Percentiles rank a stretch among this genome's conserved stretches.
Evolutionary conservation across 2,113 vertebrate genomes (phyloP).

Genomic region (Chroicocephalus ridibundus): DNA sequence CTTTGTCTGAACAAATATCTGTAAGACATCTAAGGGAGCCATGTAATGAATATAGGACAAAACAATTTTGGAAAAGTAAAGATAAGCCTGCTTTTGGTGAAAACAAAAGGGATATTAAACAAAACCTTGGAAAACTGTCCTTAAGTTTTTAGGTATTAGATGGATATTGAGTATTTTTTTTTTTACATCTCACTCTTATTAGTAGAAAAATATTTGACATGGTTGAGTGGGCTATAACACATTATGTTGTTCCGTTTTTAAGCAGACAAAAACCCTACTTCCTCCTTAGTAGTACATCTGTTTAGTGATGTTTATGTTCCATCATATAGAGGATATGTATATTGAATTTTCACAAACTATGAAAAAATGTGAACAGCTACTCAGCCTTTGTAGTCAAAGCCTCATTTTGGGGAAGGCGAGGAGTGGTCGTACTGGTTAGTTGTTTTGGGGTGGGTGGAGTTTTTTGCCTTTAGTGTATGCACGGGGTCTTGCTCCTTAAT

Average conservation of each 20-base stretch:
- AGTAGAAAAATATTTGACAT: background rate
- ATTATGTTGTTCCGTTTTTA: background rate
- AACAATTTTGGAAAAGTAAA: background rate
- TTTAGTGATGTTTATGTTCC: background rate
- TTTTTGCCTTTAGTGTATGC: background rate
- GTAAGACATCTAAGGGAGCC: background rate
- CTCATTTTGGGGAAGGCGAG: fast-evolving
- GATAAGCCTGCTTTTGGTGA: background rate
- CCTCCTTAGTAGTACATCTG: background rate
- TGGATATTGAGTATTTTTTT: background rate
- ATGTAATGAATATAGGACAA: background rate
- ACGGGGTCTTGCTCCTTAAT: background rate
- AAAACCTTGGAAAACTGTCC: background rate
- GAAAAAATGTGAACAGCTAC: background rate
- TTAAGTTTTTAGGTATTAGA: background rate
- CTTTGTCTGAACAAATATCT: background rate
- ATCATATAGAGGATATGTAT: background rate
- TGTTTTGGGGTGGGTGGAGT: background rate
- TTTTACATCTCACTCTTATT: background rate
- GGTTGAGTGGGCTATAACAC: background rate
- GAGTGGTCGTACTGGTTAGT: background rate
- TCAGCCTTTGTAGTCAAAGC: background rate
- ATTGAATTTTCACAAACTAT: background rate
- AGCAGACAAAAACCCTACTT: background rate
- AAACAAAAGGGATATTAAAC: background rate